Conservation (phyloP, 2,888 invertebrate species). For the Labia minor region DNA sequence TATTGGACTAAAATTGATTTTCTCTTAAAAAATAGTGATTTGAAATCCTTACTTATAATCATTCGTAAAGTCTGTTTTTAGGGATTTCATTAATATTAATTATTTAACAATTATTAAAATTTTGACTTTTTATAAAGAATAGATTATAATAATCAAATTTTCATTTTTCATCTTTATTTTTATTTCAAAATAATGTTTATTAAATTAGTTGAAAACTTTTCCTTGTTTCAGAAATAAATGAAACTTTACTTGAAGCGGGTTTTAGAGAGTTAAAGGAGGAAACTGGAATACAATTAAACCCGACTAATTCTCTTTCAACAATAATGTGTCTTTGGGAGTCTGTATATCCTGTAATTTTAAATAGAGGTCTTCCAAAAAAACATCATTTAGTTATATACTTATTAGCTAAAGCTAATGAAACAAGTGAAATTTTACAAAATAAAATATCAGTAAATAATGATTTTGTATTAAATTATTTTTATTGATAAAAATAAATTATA, state of each 20-base stretch:
- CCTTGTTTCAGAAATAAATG: slow-evolving; percentile 27
- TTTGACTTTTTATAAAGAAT: no score
- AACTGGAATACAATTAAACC: slow-evolving; percentile 33
- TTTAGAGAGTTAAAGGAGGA: slow-evolving; percentile 37
- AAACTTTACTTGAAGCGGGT: slow-evolving; percentile 33
- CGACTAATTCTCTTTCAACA: slow-evolving; percentile 16
- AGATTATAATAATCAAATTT: no score
- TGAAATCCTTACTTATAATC: no score
- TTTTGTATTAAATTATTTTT: background rate
- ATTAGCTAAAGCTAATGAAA: slow-evolving; percentile 29
- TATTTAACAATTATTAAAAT: no score
- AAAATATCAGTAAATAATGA: slow-evolving; percentile 24
- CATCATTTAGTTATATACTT: slow-evolving; percentile 39
- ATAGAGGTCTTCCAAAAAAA: slow-evolving; percentile 34
- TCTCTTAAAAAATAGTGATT: no score
- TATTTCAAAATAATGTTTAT: no score
- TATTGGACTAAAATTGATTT: no score
- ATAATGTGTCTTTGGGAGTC: slow-evolving; percentile 34
- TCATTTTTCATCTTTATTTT: no score
- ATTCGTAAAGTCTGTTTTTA: no score
- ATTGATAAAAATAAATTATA: background rate
- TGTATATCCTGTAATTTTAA: slow-evolving; percentile 35
- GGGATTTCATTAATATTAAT: no score
- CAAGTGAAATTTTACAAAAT: slow-evolving; percentile 25
- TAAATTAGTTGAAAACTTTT: no score